These are phyloP conservation scores for Podargus strigoides DNA, from an alignment of 2,797 vertebrate species.

Conservation along the genomic window DNA sequence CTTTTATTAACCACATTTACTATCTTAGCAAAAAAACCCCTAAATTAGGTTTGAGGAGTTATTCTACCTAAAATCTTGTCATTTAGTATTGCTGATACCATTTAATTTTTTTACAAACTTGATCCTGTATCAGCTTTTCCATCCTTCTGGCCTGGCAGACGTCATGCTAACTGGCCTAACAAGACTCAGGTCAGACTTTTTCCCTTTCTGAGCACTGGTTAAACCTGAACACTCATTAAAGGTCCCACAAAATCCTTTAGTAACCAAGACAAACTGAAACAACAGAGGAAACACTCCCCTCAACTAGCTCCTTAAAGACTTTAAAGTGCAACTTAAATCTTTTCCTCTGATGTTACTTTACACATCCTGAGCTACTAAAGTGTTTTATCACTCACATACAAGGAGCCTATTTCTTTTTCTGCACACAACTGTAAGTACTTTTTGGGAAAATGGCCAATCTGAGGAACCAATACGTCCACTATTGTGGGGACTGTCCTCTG, in stretches of 20 bases:
- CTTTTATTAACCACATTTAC: background rate
- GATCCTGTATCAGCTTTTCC: background rate
- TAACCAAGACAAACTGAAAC: background rate
- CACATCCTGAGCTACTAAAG: background rate
- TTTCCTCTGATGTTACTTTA: background rate
- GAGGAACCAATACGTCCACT: background rate
- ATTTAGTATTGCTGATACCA: background rate
- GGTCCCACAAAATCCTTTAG: background rate
- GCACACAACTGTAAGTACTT: background rate
- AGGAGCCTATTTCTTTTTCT: background rate
- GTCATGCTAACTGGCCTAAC: background rate
- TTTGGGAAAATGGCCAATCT: background rate
- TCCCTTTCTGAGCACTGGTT: background rate
- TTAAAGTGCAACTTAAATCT: background rate
- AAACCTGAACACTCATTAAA: background rate
- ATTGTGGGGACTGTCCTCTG: background rate
- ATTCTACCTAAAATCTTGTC: background rate
- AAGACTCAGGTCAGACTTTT: background rate
- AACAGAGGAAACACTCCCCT: background rate
- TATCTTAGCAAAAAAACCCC: background rate
- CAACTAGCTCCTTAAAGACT: background rate
- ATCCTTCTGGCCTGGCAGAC: background rate
- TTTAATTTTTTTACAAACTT: background rate
- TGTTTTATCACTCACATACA: background rate
- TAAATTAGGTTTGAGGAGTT: background rate